A percentile compares a stretch with the other conserved stretches of the same genome.
Evolutionary conservation across 2,888 invertebrate species (phyloP).

Genomic region (Cephalotes varians): DNA sequence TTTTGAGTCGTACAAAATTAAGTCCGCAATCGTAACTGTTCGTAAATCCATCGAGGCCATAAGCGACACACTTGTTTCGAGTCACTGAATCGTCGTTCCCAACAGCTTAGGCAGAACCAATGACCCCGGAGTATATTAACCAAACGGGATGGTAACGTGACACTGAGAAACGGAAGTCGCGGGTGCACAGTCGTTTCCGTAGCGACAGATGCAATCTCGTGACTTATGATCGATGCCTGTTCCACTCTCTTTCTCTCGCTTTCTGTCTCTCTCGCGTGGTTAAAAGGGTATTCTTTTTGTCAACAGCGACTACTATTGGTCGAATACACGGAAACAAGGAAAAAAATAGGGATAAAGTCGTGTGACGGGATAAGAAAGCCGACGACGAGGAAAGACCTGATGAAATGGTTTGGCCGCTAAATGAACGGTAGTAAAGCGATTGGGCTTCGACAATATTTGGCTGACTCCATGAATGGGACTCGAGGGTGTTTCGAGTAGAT

Average conservation of each 20-base stretch:
- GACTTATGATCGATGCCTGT: slow-evolving; percentile 70
- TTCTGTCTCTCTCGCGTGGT: slow-evolving; percentile 31
- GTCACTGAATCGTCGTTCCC: background rate
- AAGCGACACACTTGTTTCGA: slow-evolving; percentile 38
- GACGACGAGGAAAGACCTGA: slow-evolving; percentile 29
- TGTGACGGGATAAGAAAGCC: slow-evolving; percentile 60
- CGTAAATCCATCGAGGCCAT: slow-evolving; percentile 18
- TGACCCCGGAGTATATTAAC: slow-evolving; percentile 73
- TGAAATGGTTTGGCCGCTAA: slow-evolving; percentile 52
- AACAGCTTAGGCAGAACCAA: slow-evolving; percentile 18
- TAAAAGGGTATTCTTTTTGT: slow-evolving; percentile 76
- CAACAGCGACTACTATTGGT: slow-evolving; percentile 76
- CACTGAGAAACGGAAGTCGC: slow-evolving; percentile 78
- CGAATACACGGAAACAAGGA: slow-evolving; percentile 73
- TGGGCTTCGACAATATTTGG: slow-evolving; percentile 79
- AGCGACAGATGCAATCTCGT: slow-evolving; percentile 83
- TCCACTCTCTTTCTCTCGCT: slow-evolving; percentile 34
- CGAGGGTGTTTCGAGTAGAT: slow-evolving; percentile 63
- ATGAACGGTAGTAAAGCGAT: slow-evolving; percentile 76
- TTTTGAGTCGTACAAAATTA: background rate
- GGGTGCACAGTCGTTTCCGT: slow-evolving; percentile 81
- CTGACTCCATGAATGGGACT: slow-evolving; percentile 74
- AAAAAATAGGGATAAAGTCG: slow-evolving; percentile 64
- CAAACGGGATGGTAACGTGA: slow-evolving; percentile 74
- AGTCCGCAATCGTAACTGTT: slow-evolving; percentile 6